These are phyloP conservation scores for Agrilus mali DNA, from an alignment of 2,888 invertebrate species.

Conservation along the genomic window DNA sequence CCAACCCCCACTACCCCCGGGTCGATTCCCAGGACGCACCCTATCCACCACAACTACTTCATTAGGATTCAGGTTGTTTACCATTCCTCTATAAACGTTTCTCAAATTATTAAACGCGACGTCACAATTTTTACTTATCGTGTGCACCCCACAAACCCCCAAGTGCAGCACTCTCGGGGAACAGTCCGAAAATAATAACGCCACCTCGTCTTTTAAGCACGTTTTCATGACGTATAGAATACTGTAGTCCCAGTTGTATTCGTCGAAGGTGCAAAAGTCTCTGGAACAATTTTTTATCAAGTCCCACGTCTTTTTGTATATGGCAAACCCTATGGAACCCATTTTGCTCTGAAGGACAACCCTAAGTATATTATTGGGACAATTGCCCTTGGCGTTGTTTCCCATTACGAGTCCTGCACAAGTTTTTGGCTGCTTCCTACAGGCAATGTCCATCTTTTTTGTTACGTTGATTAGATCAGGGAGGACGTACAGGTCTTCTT, in stretches of 20 bases:
- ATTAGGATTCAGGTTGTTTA: no score
- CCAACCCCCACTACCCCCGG: slow-evolving; percentile 45
- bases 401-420: slow-evolving; percentile 5
- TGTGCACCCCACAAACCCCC: slow-evolving; percentile 43
- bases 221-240: slow-evolving; percentile 24
- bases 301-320: slow-evolving; percentile 41
- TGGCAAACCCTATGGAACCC: slow-evolving; percentile 51
- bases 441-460: slow-evolving; percentile 29
- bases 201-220: slow-evolving; percentile 25
- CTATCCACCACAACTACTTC: no score
- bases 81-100: background rate
- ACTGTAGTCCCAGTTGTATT: slow-evolving; percentile 59
- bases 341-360: background rate
- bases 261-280: slow-evolving; percentile 48
- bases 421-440: slow-evolving; percentile 8
- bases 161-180: slow-evolving; percentile 48
- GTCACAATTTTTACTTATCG: slow-evolving; percentile 34
- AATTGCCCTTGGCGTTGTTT: slow-evolving; percentile 29
- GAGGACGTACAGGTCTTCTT: slow-evolving; percentile 50
- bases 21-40: no score
- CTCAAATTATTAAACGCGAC: slow-evolving; percentile 16
- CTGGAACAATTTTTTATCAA: slow-evolving; percentile 39
- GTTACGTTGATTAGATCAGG: slow-evolving; percentile 44
- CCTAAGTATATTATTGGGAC: background rate
- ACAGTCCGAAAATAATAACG: slow-evolving; percentile 35